phyloP scores from a whole-genome alignment of 2,797 vertebrate species.

The Myiothlypis coronata region DNA sequence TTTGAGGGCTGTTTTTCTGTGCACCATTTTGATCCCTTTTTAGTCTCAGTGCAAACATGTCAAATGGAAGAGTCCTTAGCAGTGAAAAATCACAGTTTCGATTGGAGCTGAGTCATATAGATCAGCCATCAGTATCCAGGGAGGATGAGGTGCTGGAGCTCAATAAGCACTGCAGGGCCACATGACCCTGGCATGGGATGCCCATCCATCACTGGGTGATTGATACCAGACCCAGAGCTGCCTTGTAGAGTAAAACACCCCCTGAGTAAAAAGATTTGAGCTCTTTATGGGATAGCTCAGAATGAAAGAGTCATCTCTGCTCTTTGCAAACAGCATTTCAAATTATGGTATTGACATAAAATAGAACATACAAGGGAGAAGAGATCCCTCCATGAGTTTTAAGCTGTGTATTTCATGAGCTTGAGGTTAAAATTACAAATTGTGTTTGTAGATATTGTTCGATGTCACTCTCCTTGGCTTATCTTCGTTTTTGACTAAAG shows the following conservation, averaged over 20 bases:
- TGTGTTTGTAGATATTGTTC: fast-evolving
- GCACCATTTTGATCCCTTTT: background rate
- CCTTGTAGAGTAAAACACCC: background rate
- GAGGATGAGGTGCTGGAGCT: slow-evolving; percentile 25
- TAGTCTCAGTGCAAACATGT: background rate
- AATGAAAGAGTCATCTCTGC: background rate
- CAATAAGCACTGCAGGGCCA: slow-evolving; percentile 8
- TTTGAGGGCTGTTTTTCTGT: background rate
- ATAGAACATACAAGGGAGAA: background rate
- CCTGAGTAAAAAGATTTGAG: background rate
- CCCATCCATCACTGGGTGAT: slow-evolving; percentile 33
- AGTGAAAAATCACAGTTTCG: slow-evolving; percentile 48
- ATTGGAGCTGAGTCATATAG: slow-evolving; percentile 45
- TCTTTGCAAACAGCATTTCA: background rate
- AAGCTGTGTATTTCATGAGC: fast-evolving
- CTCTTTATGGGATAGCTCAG: fast-evolving
- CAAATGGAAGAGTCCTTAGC: slow-evolving; percentile 39
- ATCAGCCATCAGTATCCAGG: slow-evolving; percentile 1
- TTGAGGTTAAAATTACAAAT: background rate
- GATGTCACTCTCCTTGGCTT: background rate
- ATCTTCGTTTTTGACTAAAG: background rate
- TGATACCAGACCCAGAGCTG: background rate
- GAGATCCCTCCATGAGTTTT: background rate
- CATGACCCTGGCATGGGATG: slow-evolving; percentile 33
- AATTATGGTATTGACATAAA: background rate